phyloP scores from a whole-genome alignment of 2,113 vertebrate species.

The Gambusia holbrooki region DNA sequence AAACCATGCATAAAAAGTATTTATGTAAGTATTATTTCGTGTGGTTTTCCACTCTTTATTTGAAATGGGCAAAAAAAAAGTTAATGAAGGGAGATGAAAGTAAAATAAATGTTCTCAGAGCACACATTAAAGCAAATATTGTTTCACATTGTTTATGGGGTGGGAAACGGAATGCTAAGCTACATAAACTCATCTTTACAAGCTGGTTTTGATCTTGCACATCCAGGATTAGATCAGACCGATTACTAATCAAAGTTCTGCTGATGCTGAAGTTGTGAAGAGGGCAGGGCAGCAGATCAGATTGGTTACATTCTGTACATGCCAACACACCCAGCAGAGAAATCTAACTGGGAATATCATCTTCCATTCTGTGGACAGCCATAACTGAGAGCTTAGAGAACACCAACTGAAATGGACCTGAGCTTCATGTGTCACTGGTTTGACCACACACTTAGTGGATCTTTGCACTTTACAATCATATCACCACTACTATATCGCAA shows the following conservation, averaged over 20 bases:
- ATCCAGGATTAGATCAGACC: background rate
- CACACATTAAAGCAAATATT: no score
- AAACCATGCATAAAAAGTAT: no score
- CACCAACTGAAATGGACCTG: slow-evolving; percentile 31
- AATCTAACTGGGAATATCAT: slow-evolving; percentile 60
- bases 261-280: slow-evolving; percentile 21
- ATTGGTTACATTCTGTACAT: slow-evolving; percentile 58
- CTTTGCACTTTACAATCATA: background rate
- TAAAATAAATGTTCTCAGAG: no score
- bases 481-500: background rate
- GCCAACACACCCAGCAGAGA: slow-evolving; percentile 58
- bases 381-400: slow-evolving; percentile 39
- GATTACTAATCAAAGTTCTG: slow-evolving; percentile 14
- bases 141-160: no score
- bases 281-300: slow-evolving; percentile 31
- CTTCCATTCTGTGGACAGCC: slow-evolving; percentile 45
- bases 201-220: background rate
- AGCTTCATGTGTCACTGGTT: background rate
- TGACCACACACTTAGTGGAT: background rate
- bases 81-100: no score
- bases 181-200: no score
- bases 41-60: no score
- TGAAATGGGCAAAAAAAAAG: no score
- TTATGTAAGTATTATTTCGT: no score
- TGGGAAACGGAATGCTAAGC: no score